Percentiles rank a stretch among this genome's conserved stretches.
phyloP scores from a whole-genome alignment of 1,140 invertebrate genomes.

The Drosophila nebulosa region DNA sequence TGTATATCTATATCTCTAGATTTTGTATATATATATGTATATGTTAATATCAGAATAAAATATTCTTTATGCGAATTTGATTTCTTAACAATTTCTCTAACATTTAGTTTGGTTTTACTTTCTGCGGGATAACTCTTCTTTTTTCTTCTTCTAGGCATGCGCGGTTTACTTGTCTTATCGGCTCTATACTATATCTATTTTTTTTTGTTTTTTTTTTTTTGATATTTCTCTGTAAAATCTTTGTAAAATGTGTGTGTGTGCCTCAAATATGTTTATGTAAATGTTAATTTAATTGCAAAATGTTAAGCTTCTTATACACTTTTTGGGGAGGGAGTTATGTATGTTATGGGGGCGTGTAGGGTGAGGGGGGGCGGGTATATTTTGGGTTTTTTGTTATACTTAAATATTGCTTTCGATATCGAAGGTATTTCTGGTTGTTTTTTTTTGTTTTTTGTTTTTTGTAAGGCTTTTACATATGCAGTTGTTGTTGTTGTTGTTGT shows the following conservation, averaged over 20 bases:
- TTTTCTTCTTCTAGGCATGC: constrained; percentile 7
- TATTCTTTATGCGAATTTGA: constrained; percentile 54
- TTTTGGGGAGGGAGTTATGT: no score
- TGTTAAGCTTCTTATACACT: constrained; percentile 12
- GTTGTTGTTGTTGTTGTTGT: no score
- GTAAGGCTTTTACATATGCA: constrained; percentile 46
- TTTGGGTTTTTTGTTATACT: constrained; percentile 6
- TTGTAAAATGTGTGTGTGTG: background rate
- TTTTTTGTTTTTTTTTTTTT: background rate
- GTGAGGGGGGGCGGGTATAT: no score
- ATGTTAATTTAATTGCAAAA: background rate
- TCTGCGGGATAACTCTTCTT: no score
- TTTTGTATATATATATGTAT: background rate
- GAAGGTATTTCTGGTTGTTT: constrained; percentile 47
- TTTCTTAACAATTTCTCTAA: constrained; percentile 2
- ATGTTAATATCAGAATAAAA: constrained; percentile 43
- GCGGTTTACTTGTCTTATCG: background rate
- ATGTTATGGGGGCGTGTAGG: no score
- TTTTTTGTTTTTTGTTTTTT: constrained; percentile 1
- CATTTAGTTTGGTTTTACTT: background rate
- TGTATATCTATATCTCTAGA: background rate
- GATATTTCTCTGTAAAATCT: no score
- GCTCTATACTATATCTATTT: background rate
- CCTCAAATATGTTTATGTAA: background rate
- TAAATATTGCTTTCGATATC: constrained; percentile 50